phyloP scores from a whole-genome alignment of 2,888 invertebrate species.

The Lycocerus yunnanus region DNA sequence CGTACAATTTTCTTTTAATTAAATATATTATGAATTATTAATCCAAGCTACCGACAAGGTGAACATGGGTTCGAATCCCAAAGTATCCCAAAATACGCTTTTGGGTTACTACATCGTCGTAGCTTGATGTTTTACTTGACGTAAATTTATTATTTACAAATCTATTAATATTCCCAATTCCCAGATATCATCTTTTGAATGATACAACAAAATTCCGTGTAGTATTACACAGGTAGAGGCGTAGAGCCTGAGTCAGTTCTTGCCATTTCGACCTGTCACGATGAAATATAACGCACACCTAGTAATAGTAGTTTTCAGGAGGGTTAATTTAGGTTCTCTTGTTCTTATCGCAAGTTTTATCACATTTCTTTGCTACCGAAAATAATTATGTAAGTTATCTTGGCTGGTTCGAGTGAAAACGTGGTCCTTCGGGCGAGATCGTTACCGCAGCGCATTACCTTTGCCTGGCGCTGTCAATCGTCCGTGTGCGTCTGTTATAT shows the following conservation, averaged over 20 bases:
- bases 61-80: too few species aligned
- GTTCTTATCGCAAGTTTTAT: neutral
- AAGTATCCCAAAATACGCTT: neutral
- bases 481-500: slow-evolving; percentile 19
- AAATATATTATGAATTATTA: neutral
- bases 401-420: neutral
- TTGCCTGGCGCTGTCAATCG: slow-evolving; percentile 27
- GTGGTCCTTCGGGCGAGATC: slow-evolving; percentile 14
- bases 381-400: neutral
- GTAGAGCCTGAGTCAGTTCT: neutral
- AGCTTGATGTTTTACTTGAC: neutral
- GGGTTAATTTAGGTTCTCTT: neutral
- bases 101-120: neutral
- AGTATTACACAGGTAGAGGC: neutral
- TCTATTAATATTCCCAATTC: neutral
- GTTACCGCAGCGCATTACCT: slow-evolving; percentile 30
- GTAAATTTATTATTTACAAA: neutral
- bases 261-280: neutral
- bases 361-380: neutral
- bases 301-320: neutral
- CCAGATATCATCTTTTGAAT: neutral
- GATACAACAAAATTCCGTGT: neutral
- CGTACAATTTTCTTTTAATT: neutral
- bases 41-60: neutral
- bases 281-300: neutral